Conservation (phyloP, 2,797 vertebrate genomes). For the Sternotherus odoratus region DNA sequence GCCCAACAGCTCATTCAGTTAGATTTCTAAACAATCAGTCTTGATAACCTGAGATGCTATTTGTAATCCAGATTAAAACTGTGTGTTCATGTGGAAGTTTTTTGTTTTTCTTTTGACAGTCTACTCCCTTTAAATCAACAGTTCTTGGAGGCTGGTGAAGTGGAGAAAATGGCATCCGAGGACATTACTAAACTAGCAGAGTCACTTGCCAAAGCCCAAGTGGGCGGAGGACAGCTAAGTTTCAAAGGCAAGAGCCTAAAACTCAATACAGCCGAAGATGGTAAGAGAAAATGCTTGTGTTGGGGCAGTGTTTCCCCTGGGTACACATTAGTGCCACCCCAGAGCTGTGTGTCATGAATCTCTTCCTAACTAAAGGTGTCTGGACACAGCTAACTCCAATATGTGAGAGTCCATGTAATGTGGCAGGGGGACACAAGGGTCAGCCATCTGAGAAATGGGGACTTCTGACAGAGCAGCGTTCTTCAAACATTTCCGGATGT, state of each 20-base stretch:
- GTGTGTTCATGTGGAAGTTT: not conserved
- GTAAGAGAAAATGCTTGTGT: conserved; percentile 80
- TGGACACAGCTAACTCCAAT: not conserved
- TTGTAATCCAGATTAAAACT: not conserved
- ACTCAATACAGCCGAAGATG: conserved; percentile 92
- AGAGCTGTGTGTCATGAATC: not conserved
- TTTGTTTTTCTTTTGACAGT: not conserved
- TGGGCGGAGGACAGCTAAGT: conserved; percentile 92
- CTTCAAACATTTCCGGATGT: too few species aligned
- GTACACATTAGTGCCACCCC: not conserved
- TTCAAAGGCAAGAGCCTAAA: conserved; percentile 96
- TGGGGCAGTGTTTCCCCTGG: not conserved
- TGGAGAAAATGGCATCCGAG: conserved; percentile 91
- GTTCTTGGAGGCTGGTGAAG: conserved; percentile 33
- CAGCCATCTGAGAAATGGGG: not conserved
- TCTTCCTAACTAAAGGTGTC: not conserved
- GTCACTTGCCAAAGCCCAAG: conserved; percentile 91
- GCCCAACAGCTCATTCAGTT: not conserved
- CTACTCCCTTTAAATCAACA: not conserved
- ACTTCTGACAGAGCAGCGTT: too few species aligned
- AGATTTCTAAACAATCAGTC: not conserved
- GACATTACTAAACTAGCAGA: conserved; percentile 90
- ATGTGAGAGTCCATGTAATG: not conserved
- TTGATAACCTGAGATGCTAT: not conserved
- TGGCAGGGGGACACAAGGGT: not conserved